phyloP scores from a whole-genome alignment of 2,797 vertebrate species.

The Oreochromis mossambicus region DNA sequence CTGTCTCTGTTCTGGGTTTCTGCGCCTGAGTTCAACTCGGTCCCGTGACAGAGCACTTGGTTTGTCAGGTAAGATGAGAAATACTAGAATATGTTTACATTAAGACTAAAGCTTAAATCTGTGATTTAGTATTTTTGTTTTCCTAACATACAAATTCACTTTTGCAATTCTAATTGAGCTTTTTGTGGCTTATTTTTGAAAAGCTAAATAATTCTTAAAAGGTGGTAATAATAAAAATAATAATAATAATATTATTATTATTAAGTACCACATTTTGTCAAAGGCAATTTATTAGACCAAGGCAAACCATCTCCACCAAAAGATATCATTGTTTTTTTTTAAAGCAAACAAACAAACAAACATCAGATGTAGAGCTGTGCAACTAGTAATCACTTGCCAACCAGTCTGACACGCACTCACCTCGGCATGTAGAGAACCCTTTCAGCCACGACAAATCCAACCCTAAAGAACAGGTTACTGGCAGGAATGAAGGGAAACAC shows the following conservation, averaged over 20 bases:
- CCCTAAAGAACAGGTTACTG: conserved; percentile 97
- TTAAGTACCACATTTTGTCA: not conserved
- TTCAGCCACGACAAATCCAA: conserved; percentile 97
- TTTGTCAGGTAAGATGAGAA: not conserved
- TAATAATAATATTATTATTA: not conserved
- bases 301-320: not conserved
- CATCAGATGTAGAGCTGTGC: not conserved
- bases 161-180: not conserved
- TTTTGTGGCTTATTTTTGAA: not conserved
- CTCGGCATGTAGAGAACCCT: conserved; percentile 98
- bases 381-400: not conserved
- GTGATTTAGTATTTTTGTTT: not conserved
- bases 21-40: not conserved
- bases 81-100: not conserved
- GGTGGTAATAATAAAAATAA: rapidly evolving
- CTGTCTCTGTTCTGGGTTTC: not conserved
- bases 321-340: rapidly evolving
- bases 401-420: conserved; percentile 55
- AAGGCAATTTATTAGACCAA: not conserved
- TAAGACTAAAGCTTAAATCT: not conserved
- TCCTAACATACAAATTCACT: not conserved
- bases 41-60: not conserved
- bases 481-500: conserved; percentile 96
- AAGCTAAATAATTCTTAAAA: not conserved
- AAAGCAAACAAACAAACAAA: not conserved